These are phyloP conservation scores for Paguma larvata DNA, from an alignment of 2,797 vertebrate genomes.

Conservation along the genomic window DNA sequence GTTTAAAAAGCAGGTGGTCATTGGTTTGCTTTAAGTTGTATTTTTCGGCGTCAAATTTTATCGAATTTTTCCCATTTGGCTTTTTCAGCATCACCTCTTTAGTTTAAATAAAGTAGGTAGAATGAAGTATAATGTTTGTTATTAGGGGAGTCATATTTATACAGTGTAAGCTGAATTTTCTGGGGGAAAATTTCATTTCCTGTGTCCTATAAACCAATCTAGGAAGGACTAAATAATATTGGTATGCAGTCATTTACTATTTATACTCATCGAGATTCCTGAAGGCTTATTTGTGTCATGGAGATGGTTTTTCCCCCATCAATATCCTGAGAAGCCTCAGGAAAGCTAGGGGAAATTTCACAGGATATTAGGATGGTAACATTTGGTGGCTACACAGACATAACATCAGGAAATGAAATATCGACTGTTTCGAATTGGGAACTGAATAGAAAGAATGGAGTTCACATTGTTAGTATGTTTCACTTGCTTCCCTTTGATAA, in stretches of 20 bases:
- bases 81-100: conserved; percentile 69
- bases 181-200: conserved; percentile 88
- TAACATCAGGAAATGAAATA: conserved; percentile 50
- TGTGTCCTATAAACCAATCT: conserved; percentile 83
- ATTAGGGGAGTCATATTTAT: conserved; percentile 71
- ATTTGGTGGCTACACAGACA: conserved; percentile 4
- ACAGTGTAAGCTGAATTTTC: conserved; percentile 68
- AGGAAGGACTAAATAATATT: conserved; percentile 72
- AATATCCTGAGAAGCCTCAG: conserved; percentile 67
- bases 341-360: conserved; percentile 43
- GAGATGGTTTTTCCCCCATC: conserved; percentile 39
- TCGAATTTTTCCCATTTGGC: not conserved
- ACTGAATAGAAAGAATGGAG: not conserved
- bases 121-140: conserved; percentile 67
- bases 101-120: conserved; percentile 65
- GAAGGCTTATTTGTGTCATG: conserved; percentile 38
- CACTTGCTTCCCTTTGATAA: not conserved
- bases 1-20: conserved; percentile 76
- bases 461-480: not conserved
- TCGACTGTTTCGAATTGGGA: not conserved
- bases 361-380: conserved; percentile 52
- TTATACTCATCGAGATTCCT: conserved; percentile 68
- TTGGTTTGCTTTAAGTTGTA: conserved; percentile 79
- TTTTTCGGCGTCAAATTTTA: conserved; percentile 73
- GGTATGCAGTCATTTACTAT: conserved; percentile 75